phyloP scores from a whole-genome alignment of 2,888 invertebrate genomes.

The Leucophenga montana region DNA sequence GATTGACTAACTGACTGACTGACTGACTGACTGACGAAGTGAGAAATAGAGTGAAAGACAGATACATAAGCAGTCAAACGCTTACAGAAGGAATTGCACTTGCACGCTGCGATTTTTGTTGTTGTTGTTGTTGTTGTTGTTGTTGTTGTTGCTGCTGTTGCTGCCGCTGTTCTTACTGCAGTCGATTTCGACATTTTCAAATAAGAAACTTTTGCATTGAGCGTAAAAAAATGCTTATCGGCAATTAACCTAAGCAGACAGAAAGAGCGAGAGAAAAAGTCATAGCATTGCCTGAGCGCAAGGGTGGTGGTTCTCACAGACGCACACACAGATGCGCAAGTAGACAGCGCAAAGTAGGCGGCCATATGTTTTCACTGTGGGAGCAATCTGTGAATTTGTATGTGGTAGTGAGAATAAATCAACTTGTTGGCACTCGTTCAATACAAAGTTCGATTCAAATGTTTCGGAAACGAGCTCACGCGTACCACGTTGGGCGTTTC shows the following conservation, averaged over 20 bases:
- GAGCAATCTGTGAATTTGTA: not conserved
- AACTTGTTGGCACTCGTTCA: not conserved
- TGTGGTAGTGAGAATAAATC: not conserved
- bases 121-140: too few species aligned
- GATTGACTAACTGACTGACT: not conserved
- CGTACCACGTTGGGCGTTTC: too few species aligned
- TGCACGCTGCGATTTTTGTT: not conserved
- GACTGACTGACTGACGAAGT: not conserved
- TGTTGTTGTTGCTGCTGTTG: too few species aligned
- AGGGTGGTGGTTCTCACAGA: conserved; percentile 46
- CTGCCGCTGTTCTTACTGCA: conserved; percentile 7
- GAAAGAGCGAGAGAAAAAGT: conserved; percentile 24
- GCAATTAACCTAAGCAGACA: conserved; percentile 26
- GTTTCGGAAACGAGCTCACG: too few species aligned
- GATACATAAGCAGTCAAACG: not conserved
- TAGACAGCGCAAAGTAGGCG: conserved; percentile 15
- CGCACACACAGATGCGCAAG: not conserved
- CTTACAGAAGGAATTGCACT: conserved; percentile 11
- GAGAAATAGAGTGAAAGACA: not conserved
- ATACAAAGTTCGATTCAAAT: too few species aligned
- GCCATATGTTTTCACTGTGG: conserved; percentile 7
- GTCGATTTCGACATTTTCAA: conserved; percentile 49
- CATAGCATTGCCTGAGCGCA: conserved; percentile 28
- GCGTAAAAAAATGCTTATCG: conserved; percentile 37
- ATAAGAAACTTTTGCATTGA: conserved; percentile 46